Evolutionary conservation across 2,888 invertebrate species (phyloP), one percentile per base, ranked within the genome.

Genomic region (Pilophorus perplexus): DNA sequence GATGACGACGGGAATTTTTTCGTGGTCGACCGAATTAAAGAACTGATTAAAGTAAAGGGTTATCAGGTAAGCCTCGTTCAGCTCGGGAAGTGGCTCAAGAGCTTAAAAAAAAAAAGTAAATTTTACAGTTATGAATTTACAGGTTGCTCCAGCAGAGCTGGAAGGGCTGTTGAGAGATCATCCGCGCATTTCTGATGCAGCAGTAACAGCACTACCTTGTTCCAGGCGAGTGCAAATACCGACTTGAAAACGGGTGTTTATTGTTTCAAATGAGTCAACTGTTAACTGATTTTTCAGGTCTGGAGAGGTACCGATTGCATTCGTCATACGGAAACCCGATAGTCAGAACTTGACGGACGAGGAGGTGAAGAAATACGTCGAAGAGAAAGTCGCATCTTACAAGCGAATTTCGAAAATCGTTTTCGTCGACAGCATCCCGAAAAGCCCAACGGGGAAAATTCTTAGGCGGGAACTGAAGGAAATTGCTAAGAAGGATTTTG

Each of bases 241-340:
- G n/a, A n/a, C n/a, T n/a, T n/a, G n/a, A n/a, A n/a, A n/a, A n/a
- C n/a, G n/a, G n/a, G n/a, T n/a, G n/a, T n/a, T n/a, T n/a, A n/a
- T n/a, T n/a, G n/a, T n/a, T n/a, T n/a, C n/a, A n/a, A n/a, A n/a
- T n/a, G n/a, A n/a, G n/a, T n/a, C n/a, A n/a, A n/a, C n/a, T n/a
- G n/a, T n/a, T n/a, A n/a, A n/a, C n/a, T n/a, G n/a, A n/a, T n/a
- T n/a, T n/a, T n/a, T n/a, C n/a, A n/a, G 83, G 20, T 84, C 85
- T 0, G 90, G 89, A 0, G 90, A 90, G 79, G 76, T 88, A 0
- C 90, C 90, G 0, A 81, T 81, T 72, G 90, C 89, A 0, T 90
- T 85, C 74, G 81, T 90, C 1, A 89, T 89, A 0, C 79, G 81
- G 67, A 82, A 82, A 74, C 78, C 81, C 0, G 79, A 79, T 1